Base-by-base conservation (phyloP, 2,888 invertebrate species). In the Drosophila tanythrix region DNA sequence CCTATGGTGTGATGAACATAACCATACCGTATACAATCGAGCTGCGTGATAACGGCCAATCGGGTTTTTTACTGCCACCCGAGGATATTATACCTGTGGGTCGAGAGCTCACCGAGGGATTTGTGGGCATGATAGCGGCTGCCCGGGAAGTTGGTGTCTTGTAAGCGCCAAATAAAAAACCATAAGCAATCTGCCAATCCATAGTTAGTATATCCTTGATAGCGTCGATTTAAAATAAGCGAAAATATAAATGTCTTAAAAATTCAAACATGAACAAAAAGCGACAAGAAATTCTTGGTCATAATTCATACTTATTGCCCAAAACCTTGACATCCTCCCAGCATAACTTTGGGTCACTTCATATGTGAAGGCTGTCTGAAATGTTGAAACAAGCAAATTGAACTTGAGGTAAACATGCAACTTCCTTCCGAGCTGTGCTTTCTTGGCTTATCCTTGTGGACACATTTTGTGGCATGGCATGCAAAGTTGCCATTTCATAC, bases 21-120 rank as follows among this genome's bases (percentile, higher is more conserved):
- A 94, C 94, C n/a, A 93, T 95, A 59, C 91, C 94, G 1, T 94
- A 94, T 82, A 95, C 94, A 1, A 93, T 95, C 35, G 95, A 95
- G 79, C 88, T 96, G 0, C 93, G 97, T 10, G 97, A 97, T 89
- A 94, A 93, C 2, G 96, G 96, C 0, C 71, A 90, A 0, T 94
- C 94, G 80, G 97, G 97, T 0, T 96, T 96, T 87, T 90, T 96
- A 0, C 93, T 97, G 1, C 97, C 97, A 0, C 91, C 95, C 0
- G 91, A 94, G 1, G 94, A 95, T 82, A 96, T 97, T 65, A 84
- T 94, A 21, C 95, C 95, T 10, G 94, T 95, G 0, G 94, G 94
- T 61, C 88, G 94, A 52, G 96, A 96, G 91, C 94, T 95, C 2
- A 81, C 95, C 27, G 93, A 93, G 38, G 95, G 95, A 0, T 85